Percentiles rank a stretch among this genome's conserved stretches.
phyloP scores from a whole-genome alignment of 2,888 invertebrate species.

The Terebella lapidaria region DNA sequence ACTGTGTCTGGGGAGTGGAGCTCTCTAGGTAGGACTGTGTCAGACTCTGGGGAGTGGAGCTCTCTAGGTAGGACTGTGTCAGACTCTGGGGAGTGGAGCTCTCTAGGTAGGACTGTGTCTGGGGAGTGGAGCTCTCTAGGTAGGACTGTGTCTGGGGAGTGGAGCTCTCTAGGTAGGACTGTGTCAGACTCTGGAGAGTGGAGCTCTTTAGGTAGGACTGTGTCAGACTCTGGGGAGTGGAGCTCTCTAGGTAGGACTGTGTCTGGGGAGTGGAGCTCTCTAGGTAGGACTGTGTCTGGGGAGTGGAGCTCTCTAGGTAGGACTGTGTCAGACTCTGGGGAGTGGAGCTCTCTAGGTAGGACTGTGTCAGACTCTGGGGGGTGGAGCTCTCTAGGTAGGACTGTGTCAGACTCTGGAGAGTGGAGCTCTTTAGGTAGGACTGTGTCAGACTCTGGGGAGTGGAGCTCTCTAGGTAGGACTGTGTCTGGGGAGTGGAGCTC shows the following conservation, averaged over 20 bases:
- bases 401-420: constrained; percentile 27
- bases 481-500: no score
- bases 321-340: constrained; percentile 27
- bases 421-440: constrained; percentile 32
- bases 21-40: no score
- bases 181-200: no score
- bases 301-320: no score
- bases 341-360: constrained; percentile 32
- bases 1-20: no score
- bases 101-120: constrained; percentile 32
- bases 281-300: no score
- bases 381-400: no score
- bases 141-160: constrained; percentile 28
- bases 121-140: no score
- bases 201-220: no score
- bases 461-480: constrained; percentile 31
- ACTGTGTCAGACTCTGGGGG: no score
- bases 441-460: no score
- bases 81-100: no score
- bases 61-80: constrained; percentile 36
- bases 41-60: constrained; percentile 28
- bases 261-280: constrained; percentile 30
- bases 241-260: constrained; percentile 33
- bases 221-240: constrained; percentile 29
- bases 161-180: constrained; percentile 33